Percentiles rank a stretch among this genome's conserved stretches.
Evolutionary conservation across 2,888 invertebrate species (phyloP).

Genomic region (Pocota personata): DNA sequence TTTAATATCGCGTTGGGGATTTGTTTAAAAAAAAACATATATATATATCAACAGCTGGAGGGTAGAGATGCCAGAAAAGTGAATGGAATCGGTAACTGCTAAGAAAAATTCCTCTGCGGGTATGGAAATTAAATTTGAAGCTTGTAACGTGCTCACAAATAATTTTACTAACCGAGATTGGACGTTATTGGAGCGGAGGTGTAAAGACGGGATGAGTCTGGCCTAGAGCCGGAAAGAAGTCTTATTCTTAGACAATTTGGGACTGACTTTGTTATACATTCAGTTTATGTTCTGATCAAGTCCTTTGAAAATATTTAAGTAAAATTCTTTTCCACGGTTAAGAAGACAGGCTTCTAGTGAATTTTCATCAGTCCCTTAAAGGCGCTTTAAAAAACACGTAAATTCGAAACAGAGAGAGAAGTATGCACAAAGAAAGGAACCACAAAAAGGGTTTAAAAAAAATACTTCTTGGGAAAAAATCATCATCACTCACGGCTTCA

Average conservation of each 20-base stretch:
- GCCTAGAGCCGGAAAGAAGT: neutral
- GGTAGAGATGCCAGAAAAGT: neutral
- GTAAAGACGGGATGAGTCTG: neutral
- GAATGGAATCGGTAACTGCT: slow-evolving; percentile 4
- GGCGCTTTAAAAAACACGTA: neutral
- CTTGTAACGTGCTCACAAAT: neutral
- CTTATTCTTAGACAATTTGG: too few relatives aligned
- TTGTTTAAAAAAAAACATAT: slow-evolving; percentile 52
- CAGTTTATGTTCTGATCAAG: neutral
- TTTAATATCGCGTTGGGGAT: slow-evolving; percentile 75
- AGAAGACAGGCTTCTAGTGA: neutral
- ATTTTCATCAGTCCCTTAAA: neutral
- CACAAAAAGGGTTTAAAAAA: neutral
- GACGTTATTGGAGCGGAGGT: neutral
- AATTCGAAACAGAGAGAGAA: neutral
- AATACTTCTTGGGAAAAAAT: neutral
- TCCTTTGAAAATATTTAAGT: neutral
- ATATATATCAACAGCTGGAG: slow-evolving; percentile 11
- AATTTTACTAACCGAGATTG: neutral
- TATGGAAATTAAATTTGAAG: slow-evolving; percentile 41
- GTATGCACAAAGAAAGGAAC: neutral
- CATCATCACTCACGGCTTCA: neutral
- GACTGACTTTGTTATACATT: too few relatives aligned
- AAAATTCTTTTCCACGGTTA: neutral
- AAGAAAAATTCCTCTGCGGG: slow-evolving; percentile 1